A percentile compares a stretch with the other conserved stretches of the same genome.
These are phyloP conservation scores for Tachycineta bicolor DNA, from an alignment of 2,113 vertebrate genomes.

Conservation along the genomic window DNA sequence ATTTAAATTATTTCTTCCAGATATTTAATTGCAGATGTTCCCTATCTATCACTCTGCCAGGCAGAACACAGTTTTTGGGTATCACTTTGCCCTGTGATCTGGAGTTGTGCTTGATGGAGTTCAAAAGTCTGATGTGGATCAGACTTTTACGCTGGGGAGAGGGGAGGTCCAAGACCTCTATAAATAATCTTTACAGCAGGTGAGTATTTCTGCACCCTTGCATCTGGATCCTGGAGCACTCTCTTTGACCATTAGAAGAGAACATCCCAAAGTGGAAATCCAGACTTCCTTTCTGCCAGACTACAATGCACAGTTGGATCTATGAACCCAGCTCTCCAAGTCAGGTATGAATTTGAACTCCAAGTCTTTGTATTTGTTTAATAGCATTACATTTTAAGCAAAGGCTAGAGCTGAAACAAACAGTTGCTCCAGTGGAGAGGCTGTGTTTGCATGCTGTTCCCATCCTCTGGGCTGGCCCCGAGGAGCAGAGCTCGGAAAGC, in stretches of 20 bases:
- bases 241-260: background rate
- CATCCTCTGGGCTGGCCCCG: background rate
- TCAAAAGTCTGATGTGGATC: background rate
- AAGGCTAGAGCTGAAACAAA: background rate
- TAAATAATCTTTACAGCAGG: background rate
- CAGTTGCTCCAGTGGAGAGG: background rate
- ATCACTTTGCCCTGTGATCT: background rate
- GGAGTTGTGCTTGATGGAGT: background rate
- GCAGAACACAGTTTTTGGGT: background rate
- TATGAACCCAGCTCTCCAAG: background rate
- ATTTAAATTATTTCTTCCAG: background rate
- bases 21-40: background rate
- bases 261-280: background rate
- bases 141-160: background rate
- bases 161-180: background rate
- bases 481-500: background rate
- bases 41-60: background rate
- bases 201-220: background rate
- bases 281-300: background rate
- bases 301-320: background rate
- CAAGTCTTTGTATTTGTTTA: background rate
- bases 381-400: background rate
- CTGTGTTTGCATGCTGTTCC: background rate
- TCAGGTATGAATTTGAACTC: background rate
- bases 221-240: background rate